These are phyloP conservation scores for Vanessa tameamea DNA, from an alignment of 1,140 invertebrate species.

Conservation along the genomic window DNA sequence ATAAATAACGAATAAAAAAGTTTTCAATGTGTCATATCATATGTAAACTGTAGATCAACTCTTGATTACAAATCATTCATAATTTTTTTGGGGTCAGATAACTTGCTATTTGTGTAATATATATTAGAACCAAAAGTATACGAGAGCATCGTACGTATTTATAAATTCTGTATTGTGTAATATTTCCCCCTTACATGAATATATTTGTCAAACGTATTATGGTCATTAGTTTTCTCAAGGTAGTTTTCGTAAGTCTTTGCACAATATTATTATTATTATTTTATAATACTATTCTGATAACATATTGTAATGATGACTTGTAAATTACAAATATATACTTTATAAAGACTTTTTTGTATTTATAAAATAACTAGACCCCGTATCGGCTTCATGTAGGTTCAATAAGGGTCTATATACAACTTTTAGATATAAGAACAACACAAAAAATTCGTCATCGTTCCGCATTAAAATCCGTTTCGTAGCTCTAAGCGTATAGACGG, in stretches of 20 bases:
- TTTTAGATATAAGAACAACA: too few relatives aligned
- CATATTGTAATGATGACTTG: neutral
- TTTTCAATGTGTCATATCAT: neutral
- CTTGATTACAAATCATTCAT: neutral
- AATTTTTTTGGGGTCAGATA: neutral
- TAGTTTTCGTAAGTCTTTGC: constrained; percentile 57
- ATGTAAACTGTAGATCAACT: neutral
- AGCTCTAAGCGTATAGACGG: too few relatives aligned
- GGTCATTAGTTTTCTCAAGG: constrained; percentile 68
- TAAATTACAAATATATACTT: neutral
- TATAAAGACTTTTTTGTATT: neutral
- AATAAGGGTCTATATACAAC: too few relatives aligned
- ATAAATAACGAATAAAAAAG: neutral
- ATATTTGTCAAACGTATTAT: constrained; percentile 71
- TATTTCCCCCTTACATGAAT: constrained; percentile 60
- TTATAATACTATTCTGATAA: constrained; percentile 24
- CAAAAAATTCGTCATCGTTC: too few relatives aligned
- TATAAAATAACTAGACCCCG: neutral
- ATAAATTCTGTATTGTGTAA: constrained; percentile 52
- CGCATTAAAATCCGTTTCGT: too few relatives aligned
- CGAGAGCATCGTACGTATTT: neutral
- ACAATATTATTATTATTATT: too few relatives aligned
- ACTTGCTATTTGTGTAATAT: neutral
- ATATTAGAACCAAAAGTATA: neutral
- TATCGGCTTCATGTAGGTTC: too few relatives aligned